Base-by-base conservation (phyloP, 2,113 vertebrate species). In the Dicentrarchus labrax region DNA sequence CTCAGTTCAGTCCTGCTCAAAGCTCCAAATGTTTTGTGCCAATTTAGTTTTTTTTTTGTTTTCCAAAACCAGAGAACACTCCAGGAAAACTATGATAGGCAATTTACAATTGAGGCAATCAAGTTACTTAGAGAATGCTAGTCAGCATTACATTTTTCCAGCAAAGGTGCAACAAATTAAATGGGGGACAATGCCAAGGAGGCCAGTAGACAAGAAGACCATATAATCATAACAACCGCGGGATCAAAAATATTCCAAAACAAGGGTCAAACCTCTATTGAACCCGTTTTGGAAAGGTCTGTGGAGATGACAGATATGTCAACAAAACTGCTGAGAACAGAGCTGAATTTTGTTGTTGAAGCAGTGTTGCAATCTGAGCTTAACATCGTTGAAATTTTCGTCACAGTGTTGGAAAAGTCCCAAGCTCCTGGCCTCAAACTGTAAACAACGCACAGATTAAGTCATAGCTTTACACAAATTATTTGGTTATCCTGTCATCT, bases 401-500 rank as follows among this genome's bases (percentile, higher is more conserved):
- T 91, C 87, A 83, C 73, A 82, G 30, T 24, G 56, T 51, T 86
- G 79, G 86, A 87, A 41, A 51, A 57, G 68, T 75, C 84, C 84
- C 82, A 61, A 78, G 22, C 75, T 78, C 70, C 70, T 74, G 86
- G 83, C 83, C 80, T 83, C 86, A 86, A 66, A 85, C 70, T 90
- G 39, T 92, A 89, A 88, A 90, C 86, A 87, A 89, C 21, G 43
- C 78, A 82, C 2, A 56, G 78, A 80, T 91, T 87, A 86, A 89
- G 88, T 89, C 83, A 85, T 74, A 71, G 69, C 81, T 73, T 80
- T 68, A 87, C 76, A 91, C 81, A 85, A 76, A 87, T 90, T 79
- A 91, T 89, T 90, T 93, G 72, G 76, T 79, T 89, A 80, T 88
- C 90, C 87, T 91, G 89, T 88, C 86, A 89, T 89, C 83, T 86